Conservation (phyloP, 2,113 vertebrate species). For the Trinectes maculatus region DNA sequence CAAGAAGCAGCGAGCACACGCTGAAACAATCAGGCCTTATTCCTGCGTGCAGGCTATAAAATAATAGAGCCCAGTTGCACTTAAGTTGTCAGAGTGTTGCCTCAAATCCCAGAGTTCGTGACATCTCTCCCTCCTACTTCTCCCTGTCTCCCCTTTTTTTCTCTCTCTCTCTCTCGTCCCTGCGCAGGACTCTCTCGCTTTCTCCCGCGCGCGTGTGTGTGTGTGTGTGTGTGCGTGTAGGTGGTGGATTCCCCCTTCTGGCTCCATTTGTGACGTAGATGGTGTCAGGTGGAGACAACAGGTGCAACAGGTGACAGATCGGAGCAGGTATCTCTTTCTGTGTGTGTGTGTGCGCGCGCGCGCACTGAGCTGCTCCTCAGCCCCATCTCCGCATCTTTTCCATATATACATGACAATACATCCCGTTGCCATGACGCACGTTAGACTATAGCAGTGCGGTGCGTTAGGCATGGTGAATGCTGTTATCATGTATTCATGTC, state of each 20-base stretch:
- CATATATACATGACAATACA: too few species aligned
- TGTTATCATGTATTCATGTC: too few species aligned
- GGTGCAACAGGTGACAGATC: slow-evolving; percentile 63
- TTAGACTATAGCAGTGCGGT: too few species aligned
- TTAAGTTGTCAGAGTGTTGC: slow-evolving; percentile 55
- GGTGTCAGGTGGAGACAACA: slow-evolving; percentile 67
- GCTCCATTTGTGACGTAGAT: slow-evolving; percentile 40
- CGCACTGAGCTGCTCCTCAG: too few species aligned
- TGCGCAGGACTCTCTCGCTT: slow-evolving; percentile 18
- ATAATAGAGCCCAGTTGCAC: slow-evolving; percentile 47
- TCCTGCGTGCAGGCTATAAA: slow-evolving; percentile 50
- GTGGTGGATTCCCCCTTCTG: slow-evolving; percentile 22
- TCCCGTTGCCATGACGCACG: too few species aligned
- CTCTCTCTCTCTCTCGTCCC: not conserved
- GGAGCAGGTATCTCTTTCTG: slow-evolving; percentile 18
- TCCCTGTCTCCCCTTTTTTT: not conserved
- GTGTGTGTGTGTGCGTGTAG: not conserved
- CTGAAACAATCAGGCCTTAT: slow-evolving; percentile 59
- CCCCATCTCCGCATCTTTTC: too few species aligned
- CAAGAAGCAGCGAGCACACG: slow-evolving; percentile 41
- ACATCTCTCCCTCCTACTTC: slow-evolving; percentile 4
- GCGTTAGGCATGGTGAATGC: too few species aligned
- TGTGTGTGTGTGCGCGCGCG: not conserved
- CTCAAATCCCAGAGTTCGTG: slow-evolving; percentile 43
- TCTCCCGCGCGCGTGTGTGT: not conserved